Evolutionary conservation across 1,140 invertebrate species (phyloP), one percentile per base, ranked within the genome.

Genomic region (Brachionus koreanus): DNA sequence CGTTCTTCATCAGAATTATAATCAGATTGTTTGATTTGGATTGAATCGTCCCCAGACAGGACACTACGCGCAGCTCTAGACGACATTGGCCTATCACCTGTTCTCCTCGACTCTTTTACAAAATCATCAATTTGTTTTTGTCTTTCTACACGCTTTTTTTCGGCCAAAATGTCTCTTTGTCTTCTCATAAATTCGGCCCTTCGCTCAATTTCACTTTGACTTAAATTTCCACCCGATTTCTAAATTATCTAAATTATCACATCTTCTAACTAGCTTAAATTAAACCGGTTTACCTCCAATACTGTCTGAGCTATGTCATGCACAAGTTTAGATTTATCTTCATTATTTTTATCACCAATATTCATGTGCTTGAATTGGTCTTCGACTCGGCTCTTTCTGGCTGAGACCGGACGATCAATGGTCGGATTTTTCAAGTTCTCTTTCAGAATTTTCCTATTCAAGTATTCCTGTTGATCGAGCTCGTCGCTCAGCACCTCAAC

Each of bases 91-190:
- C 65, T 37, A 5, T 69, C 33, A 19, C 65, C 65, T 10, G 33
- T 69, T 16, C 29, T 37, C 37, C 37, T 69, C n/a, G 65, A 69
- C 16, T 69, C 65, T 4, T 39, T 37, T 7, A 69, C 65, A n/a
- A 69, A 69, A 6, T 69, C 65, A 69, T 69, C 35, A 19, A 69
- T 39, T 69, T 69, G 65, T 37, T 69, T 69, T 39, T 69, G 65
- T 69, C 65, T 42, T 10, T 69, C 65, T 4, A 69, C 7, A 19
- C 37, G 12, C 7, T 69, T 69, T 16, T 19, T 35, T 39, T 69
- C 65, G 6, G 37, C n/a, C 35, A 69, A 69, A 69, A 69, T 69
- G 9, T 69, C 65, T 16, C 65, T 37, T 39, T 69, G 65, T 39
- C 16, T 69, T 37, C 65, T 3, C 65, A 69, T 69, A 39, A 69